Evolutionary conservation across 2,888 invertebrate genomes (phyloP), one percentile per base, ranked within the genome.

Genomic region (Schrankia costaestrigalis): DNA sequence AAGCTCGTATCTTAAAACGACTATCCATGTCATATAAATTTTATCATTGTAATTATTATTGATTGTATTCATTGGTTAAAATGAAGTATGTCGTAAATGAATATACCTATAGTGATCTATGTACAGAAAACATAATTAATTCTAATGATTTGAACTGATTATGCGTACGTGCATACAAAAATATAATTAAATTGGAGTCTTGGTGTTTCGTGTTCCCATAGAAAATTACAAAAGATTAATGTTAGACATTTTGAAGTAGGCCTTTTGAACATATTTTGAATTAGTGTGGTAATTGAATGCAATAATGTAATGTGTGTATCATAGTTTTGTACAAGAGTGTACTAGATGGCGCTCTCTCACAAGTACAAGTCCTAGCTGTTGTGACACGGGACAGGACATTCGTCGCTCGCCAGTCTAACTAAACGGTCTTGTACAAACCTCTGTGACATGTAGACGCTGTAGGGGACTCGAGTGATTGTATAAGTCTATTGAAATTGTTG

Each of bases 391-490:
- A 8, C 10, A 28, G 19, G 2, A n/a, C 2, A 12, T 13, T 14
- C 12, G 14, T 9, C 6, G 27, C 14, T 17, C 10, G 10, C 18
- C 6, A 2, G 13, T 10, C 3, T 6, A 12, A 2, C 6, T 3
- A 11, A 28, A 37, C 53, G 31, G 9, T 46, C 27, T 40, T 59
- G 64, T 64, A 57, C 63, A 66, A 52, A 60, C 44, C 63, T 63
- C 24, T 59, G 71, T 42, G 31, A 56, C 68, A 56, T 49, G 57
- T 70, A 70, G 68, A 66, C 56, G 71, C 59, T 62, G 75, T 84
- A 83, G 82, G 81, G 64, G 80, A 82, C 80, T 83, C 77, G 83
- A 81, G 78, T 81, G 84, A 82, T 82, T 80, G 79, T 80, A 77
- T 78, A 76, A 79, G 78, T 83, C 73, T 81, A 79, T 73, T 78